Evolutionary conservation across 2,888 invertebrate genomes (phyloP).

Genomic region (Macaria notata): DNA sequence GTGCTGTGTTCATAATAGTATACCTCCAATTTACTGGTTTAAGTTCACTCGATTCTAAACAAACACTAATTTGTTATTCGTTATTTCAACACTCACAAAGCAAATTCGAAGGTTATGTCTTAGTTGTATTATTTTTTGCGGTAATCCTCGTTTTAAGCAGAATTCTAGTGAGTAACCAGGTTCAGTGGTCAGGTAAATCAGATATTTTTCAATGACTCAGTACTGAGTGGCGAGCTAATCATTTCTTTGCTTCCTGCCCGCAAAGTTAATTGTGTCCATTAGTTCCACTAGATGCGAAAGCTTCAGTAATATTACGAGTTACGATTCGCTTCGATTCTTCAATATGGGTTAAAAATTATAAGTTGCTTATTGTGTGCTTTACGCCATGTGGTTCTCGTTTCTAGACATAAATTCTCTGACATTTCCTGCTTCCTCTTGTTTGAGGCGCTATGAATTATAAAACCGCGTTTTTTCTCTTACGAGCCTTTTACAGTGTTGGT

Average conservation of each 20-base stretch:
- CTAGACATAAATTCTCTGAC: slow-evolving; percentile 15
- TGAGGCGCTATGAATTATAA: slow-evolving; percentile 30
- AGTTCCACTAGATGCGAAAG: slow-evolving; percentile 69
- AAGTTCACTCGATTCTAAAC: slow-evolving; percentile 29
- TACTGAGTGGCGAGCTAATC: slow-evolving; percentile 48
- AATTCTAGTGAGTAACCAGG: slow-evolving; percentile 49
- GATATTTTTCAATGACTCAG: slow-evolving; percentile 61
- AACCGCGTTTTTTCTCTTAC: slow-evolving; percentile 22
- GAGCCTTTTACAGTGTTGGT: slow-evolving; percentile 3
- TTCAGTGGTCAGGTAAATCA: slow-evolving; percentile 50
- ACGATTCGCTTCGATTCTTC: slow-evolving; percentile 49
- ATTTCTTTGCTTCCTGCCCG: slow-evolving; percentile 68
- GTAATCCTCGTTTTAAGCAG: slow-evolving; percentile 34
- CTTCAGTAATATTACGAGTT: slow-evolving; percentile 49
- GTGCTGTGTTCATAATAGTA: slow-evolving; percentile 40
- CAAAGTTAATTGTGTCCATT: slow-evolving; percentile 68
- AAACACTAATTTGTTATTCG: slow-evolving; percentile 21
- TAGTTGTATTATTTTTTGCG: slow-evolving; percentile 26
- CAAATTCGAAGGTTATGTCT: slow-evolving; percentile 32
- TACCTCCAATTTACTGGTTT: slow-evolving; percentile 34
- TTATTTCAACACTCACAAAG: slow-evolving; percentile 25
- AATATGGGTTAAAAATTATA: slow-evolving; percentile 33
- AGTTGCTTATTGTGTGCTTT: slow-evolving; percentile 13
- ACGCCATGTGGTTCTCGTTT: slow-evolving; percentile 14
- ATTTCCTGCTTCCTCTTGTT: slow-evolving; percentile 49